Evolutionary conservation across 1,140 invertebrate species (phyloP).

Genomic region (Campodea augens): DNA sequence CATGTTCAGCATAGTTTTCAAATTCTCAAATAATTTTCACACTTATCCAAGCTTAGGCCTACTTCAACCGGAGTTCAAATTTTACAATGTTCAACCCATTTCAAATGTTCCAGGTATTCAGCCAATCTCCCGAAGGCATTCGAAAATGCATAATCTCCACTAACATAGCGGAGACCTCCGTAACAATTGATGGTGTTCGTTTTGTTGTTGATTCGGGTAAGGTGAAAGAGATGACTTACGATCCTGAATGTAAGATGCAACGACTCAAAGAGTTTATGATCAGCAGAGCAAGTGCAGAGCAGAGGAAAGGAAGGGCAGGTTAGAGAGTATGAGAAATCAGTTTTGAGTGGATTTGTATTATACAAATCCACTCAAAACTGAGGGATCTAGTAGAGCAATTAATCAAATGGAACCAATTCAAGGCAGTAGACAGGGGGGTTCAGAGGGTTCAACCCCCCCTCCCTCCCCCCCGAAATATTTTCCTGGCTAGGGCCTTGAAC

Average conservation of each 20-base stretch:
- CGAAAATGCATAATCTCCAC: constrained; percentile 96
- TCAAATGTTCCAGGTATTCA: constrained; percentile 56
- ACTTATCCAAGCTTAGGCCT: no score
- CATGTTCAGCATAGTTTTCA: no score
- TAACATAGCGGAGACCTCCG: constrained; percentile 98
- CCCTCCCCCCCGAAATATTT: no score
- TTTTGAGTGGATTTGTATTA: not conserved
- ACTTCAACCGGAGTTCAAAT: constrained; percentile 10
- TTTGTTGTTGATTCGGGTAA: constrained; percentile 96
- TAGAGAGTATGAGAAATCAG: constrained; percentile 1
- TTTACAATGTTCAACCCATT: constrained; percentile 8
- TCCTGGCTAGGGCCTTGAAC: no score
- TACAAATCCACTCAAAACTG: not conserved
- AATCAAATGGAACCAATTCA: not conserved
- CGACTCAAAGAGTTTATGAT: constrained; percentile 88
- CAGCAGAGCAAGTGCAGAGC: constrained; percentile 89
- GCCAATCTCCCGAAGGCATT: constrained; percentile 83
- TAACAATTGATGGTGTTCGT: constrained; percentile 95
- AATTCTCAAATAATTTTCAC: no score
- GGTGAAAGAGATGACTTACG: constrained; percentile 94
- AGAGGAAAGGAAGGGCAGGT: constrained; percentile 87
- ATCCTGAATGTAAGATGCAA: constrained; percentile 72
- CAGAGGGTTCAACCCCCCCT: no score
- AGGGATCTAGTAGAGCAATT: not conserved
- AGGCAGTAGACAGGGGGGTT: no score